Percentiles rank a stretch among this genome's conserved stretches.
Evolutionary conservation across 2,888 invertebrate species (phyloP).

Genomic region (Spodoptera picta): DNA sequence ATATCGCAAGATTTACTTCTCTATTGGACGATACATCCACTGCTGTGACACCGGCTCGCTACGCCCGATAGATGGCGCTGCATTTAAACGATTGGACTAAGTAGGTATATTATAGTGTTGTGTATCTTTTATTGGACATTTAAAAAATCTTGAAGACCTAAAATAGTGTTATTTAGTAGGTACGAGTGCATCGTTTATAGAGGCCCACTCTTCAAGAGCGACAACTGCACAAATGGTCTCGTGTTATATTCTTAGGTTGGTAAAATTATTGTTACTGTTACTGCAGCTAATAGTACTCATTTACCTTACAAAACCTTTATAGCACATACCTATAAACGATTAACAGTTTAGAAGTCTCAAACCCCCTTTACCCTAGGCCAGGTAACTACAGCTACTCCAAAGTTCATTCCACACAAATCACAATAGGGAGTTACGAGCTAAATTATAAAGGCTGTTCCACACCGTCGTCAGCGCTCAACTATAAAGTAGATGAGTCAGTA

Average conservation of each 20-base stretch:
- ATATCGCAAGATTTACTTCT: constrained; percentile 73
- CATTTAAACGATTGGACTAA: constrained; percentile 37
- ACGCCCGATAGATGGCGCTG: constrained; percentile 46
- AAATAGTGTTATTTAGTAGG: no score
- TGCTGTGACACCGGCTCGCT: constrained; percentile 60
- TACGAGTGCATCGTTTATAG: no score
- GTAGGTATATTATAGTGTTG: constrained; percentile 34
- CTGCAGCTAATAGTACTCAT: no score
- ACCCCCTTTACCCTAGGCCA: constrained; percentile 6
- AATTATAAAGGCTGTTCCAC: constrained; percentile 49
- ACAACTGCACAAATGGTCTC: no score
- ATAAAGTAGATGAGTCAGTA: constrained; percentile 51
- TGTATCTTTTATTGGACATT: constrained; percentile 1
- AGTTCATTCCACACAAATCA: constrained; percentile 47
- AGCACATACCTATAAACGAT: constrained; percentile 1
- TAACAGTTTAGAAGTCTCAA: constrained; percentile 13
- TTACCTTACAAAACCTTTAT: no score
- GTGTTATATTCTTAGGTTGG: no score
- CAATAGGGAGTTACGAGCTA: constrained; percentile 42
- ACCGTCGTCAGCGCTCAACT: constrained; percentile 42
- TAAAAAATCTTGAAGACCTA: not conserved
- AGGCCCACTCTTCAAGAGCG: no score
- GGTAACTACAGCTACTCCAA: constrained; percentile 26
- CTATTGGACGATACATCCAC: constrained; percentile 71
- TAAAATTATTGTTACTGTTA: no score